A percentile compares a stretch with the other conserved stretches of the same genome.
phyloP scores from a whole-genome alignment of 2,888 invertebrate species.

The Drosophila peninsularis region DNA sequence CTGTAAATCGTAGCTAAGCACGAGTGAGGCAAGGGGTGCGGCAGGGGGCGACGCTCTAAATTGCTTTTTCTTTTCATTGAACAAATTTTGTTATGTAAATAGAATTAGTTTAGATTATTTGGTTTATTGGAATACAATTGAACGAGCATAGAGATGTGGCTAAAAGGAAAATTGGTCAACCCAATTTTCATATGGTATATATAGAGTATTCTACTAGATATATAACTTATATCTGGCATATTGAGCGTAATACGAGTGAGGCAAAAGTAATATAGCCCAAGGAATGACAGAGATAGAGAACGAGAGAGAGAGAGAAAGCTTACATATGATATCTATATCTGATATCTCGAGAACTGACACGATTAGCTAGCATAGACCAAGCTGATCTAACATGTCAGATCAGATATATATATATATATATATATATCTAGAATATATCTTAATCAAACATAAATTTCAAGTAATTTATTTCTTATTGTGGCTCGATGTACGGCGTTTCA shows the following conservation, averaged over 20 bases:
- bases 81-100: slow-evolving; percentile 32
- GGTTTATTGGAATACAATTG: slow-evolving; percentile 14
- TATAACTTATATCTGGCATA: neutral
- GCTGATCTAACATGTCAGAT: too few species aligned
- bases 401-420: too few species aligned
- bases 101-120: slow-evolving; percentile 12
- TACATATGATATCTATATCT: too few species aligned
- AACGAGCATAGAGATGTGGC: neutral
- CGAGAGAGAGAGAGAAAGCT: too few species aligned
- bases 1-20: slow-evolving; percentile 18
- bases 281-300: too few species aligned
- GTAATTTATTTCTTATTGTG: neutral
- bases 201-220: neutral
- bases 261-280: too few species aligned
- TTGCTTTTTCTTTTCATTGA: slow-evolving; percentile 26
- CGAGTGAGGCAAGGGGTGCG: too few species aligned
- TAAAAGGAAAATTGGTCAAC: neutral
- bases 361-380: too few species aligned
- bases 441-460: too few species aligned
- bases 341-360: too few species aligned
- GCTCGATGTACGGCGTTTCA: neutral
- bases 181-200: neutral
- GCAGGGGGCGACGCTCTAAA: neutral
- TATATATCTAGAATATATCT: too few species aligned
- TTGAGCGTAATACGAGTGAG: neutral